phyloP scores from a whole-genome alignment of 2,113 vertebrate species.

The Cyphotilapia sp. region DNA sequence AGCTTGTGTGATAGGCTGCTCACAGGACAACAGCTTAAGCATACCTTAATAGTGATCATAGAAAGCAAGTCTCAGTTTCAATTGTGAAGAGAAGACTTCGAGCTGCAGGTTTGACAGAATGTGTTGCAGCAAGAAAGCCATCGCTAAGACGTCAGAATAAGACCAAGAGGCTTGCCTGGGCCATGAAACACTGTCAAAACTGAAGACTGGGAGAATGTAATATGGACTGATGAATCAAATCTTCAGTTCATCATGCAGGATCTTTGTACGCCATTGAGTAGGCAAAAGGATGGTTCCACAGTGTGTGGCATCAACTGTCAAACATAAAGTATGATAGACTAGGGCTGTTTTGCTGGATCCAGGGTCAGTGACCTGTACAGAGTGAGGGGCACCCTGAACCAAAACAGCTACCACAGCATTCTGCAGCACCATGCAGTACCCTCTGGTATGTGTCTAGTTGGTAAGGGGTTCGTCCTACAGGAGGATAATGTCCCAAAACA shows the following conservation, averaged over 20 bases:
- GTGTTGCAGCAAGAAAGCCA: neutral
- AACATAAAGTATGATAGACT: neutral
- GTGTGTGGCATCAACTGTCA: neutral
- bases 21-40: neutral
- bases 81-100: neutral
- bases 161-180: neutral
- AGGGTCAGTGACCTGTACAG: neutral
- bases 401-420: neutral
- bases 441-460: neutral
- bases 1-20: fast-evolving
- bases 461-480: neutral
- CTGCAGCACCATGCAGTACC: neutral
- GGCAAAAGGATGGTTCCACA: neutral
- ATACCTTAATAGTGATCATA: neutral
- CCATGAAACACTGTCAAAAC: fast-evolving
- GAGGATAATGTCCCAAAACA: neutral
- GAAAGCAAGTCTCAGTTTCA: neutral
- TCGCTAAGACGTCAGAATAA: fast-evolving
- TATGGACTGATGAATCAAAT: neutral
- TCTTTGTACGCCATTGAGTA: neutral
- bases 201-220: neutral
- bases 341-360: neutral
- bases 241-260: neutral
- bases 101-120: neutral
- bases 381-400: neutral